Evolutionary conservation across 2,113 vertebrate species (phyloP).

Genomic region (Sinosuthora webbiana): DNA sequence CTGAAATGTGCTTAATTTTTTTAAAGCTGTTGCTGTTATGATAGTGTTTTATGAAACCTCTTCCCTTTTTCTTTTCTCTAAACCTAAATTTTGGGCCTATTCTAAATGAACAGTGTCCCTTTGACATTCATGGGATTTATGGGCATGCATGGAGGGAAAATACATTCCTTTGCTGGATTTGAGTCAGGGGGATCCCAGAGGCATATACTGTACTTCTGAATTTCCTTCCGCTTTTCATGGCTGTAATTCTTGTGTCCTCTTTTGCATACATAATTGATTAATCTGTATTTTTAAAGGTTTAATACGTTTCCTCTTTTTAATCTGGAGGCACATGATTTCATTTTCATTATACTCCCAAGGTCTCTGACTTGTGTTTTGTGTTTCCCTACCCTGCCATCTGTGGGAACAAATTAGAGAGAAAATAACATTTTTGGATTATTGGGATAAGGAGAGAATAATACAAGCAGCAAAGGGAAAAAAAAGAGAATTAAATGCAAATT

Average conservation of each 20-base stretch:
- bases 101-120: conserved; percentile 63
- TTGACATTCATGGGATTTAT: conserved; percentile 73
- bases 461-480: background rate
- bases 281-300: conserved; percentile 70
- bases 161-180: conserved; percentile 60
- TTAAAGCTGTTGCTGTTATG: conserved; percentile 20
- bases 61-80: conserved; percentile 15
- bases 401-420: conserved; percentile 29
- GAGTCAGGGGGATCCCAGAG: conserved; percentile 64
- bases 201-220: conserved; percentile 65
- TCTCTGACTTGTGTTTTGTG: conserved; percentile 49
- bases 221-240: conserved; percentile 61
- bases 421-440: conserved; percentile 42
- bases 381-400: conserved; percentile 10
- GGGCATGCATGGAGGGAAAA: conserved; percentile 38
- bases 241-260: conserved; percentile 63
- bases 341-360: conserved; percentile 56
- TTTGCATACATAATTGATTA: conserved; percentile 74
- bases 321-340: conserved; percentile 42
- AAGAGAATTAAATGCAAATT: background rate
- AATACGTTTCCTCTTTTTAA: conserved; percentile 52
- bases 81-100: conserved; percentile 34
- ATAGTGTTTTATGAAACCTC: conserved; percentile 21
- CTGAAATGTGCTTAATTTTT: background rate
- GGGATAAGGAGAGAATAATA: conserved; percentile 22